Evolutionary conservation across 2,797 vertebrate species (phyloP), one percentile per base, ranked within the genome.

Genomic region (Jordanella pulchra): DNA sequence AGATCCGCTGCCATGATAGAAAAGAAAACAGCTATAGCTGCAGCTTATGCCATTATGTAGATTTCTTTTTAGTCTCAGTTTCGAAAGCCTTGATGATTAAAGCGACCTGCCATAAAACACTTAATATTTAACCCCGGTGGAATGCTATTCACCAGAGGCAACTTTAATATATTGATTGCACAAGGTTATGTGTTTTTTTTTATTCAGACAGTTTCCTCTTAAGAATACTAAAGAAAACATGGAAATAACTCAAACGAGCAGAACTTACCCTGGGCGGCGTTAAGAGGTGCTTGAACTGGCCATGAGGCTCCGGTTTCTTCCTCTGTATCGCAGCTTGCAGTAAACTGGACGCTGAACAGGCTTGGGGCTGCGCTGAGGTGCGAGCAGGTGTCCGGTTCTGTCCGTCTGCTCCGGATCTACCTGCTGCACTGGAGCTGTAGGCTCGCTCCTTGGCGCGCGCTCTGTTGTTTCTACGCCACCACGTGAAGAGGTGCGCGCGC

Each of bases 221-320:
- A 10, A 13, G 14, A 11, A 25, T 28, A 30, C 23, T 1, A 39
- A 27, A 23, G 35, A 23, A 48, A 48, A 7, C 1, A 30, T 0
- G 3, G 1, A 9, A 63, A 28, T 23, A 55, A 47, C 5, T 11
- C 32, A 54, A 72, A 66, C 0, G 45, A 48, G 30, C 0, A 7
- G 3, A 58, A 86, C 89, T 89, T 67, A 90, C 90, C 89, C 65
- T 13, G 67, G 70, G 14, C 51, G 48, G 48, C 60, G 71, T 86
- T 77, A 90, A 86, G 67, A 88, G 74, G 81, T 84, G 67, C 75
- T 50, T 55, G 69, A n/a, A 30, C 32, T 7, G 17, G 28, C 73
- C 81, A 82, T 80, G 25, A 51, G 47, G 53, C 61, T 1, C 28
- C 32, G 30, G 1, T 42, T 44, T n/a, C 60, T 39, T 54, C 32